Evolutionary conservation across 2,797 vertebrate genomes (phyloP), one percentile per base, ranked within the genome.

Genomic region (Peromyscus attwateri): DNA sequence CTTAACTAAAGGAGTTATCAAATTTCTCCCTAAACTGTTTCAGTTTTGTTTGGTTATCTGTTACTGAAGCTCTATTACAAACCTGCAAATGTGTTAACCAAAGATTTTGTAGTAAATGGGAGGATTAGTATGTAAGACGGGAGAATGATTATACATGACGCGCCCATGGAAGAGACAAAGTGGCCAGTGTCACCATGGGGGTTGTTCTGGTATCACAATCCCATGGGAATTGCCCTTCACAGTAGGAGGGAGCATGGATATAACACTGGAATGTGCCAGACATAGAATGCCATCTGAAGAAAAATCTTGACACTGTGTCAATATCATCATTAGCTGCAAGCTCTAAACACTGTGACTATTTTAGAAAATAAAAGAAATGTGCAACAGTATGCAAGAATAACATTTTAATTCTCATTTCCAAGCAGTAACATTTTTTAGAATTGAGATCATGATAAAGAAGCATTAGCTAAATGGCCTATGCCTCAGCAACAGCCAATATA

Each of bases 391-490:
- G 25, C 31, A 95, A 52, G 82, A 84, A 64, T 25, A 60, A 13
- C 7, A 49, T 62, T 73, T 55, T 77, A 87, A 62, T 81, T 10
- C 66, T 71, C 4, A 23, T 62, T 55, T 95, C 13, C 1, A 91
- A 46, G 6, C 19, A 81, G 11, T 12, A 40, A 7, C 6, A 57
- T 79, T 87, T 94, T 77, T 21, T 84, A 82, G 37, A 93, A 49
- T 3, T 82, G n/a, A 89, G 4, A n/a, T 34, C 25, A 55, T 81
- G n/a, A 83, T 37, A 66, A 95, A 88, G 60, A 93, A 93, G 70
- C 31, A 12, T 76, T 84, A 70, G 34, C 6, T 70, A 95, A 57
- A 52, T 49, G 27, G 64, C 4, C 57, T 23, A 46, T 83, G 23
- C 73, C 7, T 94, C 37, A 40, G 6, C 37, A 60, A 1, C 43